These are phyloP conservation scores for Rhagium mordax DNA, from an alignment of 2,888 invertebrate species.

Conservation along the genomic window DNA sequence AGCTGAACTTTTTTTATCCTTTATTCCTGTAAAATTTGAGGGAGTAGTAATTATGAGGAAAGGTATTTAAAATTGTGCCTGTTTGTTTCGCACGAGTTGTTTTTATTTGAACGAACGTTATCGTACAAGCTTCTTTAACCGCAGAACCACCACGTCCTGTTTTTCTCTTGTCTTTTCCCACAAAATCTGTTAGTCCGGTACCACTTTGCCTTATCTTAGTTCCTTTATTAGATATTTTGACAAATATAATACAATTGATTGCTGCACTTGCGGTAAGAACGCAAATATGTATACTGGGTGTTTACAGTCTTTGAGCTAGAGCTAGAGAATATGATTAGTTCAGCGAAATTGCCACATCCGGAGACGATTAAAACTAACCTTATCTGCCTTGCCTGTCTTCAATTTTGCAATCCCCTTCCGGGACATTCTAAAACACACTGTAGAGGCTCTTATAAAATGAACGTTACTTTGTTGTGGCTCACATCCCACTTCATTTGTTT, in stretches of 20 bases:
- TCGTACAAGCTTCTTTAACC: not conserved
- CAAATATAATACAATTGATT: slow-evolving; percentile 15
- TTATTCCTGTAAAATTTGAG: slow-evolving; percentile 21
- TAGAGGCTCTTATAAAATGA: too few relatives aligned
- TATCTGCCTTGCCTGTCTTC: too few relatives aligned
- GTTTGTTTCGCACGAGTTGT: slow-evolving; percentile 5
- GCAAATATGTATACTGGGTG: not conserved
- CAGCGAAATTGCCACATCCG: too few relatives aligned
- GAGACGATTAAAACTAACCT: too few relatives aligned
- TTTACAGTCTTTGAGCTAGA: too few relatives aligned
- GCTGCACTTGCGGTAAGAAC: not conserved
- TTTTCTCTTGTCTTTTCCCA: slow-evolving; percentile 40
- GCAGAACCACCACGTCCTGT: slow-evolving; percentile 50
- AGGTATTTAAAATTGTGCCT: not conserved
- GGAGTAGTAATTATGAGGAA: not conserved
- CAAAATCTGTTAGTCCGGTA: slow-evolving; percentile 19
- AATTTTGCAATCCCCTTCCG: too few relatives aligned
- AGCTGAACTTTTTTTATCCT: slow-evolving; percentile 14
- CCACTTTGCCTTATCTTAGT: slow-evolving; percentile 13
- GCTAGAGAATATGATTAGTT: too few relatives aligned
- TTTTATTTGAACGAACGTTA: not conserved
- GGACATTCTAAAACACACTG: too few relatives aligned
- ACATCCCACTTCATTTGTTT: too few relatives aligned
- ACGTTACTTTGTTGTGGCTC: too few relatives aligned
- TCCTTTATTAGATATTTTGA: slow-evolving; percentile 12